Evolutionary conservation across 2,888 invertebrate species (phyloP).

Genomic region (Leptogaster cylindrica): DNA sequence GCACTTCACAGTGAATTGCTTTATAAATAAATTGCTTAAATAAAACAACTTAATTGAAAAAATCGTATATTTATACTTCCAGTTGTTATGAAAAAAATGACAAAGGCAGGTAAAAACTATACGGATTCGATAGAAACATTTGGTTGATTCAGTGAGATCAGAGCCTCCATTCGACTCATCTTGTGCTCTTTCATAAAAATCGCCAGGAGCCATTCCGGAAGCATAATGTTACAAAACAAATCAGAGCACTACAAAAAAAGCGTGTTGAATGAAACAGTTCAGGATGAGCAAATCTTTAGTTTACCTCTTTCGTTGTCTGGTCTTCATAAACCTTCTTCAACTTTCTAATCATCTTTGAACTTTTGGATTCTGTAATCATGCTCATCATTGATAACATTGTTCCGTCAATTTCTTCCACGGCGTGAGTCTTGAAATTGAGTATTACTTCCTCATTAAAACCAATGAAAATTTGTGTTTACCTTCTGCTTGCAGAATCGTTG

Average conservation of each 20-base stretch:
- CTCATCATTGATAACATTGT: conserved; percentile 21
- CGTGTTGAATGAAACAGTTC: neutral
- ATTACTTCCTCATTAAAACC: no score
- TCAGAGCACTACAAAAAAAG: conserved; percentile 39
- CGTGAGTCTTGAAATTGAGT: conserved; percentile 18
- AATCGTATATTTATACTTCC: no score
- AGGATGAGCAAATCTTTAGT: conserved; percentile 3
- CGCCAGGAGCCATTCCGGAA: conserved; percentile 43
- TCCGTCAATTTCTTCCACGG: conserved; percentile 1
- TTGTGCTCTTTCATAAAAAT: conserved; percentile 43
- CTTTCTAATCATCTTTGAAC: conserved; percentile 27
- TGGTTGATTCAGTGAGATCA: no score
- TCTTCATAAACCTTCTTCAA: conserved; percentile 33
- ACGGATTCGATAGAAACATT: no score
- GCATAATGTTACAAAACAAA: conserved; percentile 40
- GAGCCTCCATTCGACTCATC: conserved; percentile 30
- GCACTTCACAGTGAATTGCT: no score
- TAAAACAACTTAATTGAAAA: no score
- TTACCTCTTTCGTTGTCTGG: conserved; percentile 15
- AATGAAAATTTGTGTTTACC: no score
- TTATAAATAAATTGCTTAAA: no score
- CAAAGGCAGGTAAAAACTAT: no score
- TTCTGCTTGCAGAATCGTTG: no score
- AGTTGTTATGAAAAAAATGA: no score
- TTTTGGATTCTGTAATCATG: conserved; percentile 19